Conservation (phyloP, 1,140 invertebrate species). For the Steinernema feltiae region DNA sequence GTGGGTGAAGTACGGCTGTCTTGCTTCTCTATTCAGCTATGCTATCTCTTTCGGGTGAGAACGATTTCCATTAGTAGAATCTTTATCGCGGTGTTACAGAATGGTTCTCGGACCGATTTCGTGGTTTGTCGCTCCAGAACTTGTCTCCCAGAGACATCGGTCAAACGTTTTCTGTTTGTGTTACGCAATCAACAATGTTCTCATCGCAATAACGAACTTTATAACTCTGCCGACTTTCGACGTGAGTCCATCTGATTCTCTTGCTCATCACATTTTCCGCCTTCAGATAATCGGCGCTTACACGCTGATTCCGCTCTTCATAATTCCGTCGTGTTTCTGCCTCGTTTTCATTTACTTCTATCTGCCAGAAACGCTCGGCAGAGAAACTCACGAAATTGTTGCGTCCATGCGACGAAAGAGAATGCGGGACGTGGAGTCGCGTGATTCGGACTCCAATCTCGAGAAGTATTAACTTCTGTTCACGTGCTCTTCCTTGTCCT, state of each 20-base stretch:
- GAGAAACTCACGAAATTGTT: constrained; percentile 46
- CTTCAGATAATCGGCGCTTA: constrained; percentile 43
- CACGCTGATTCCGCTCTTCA: constrained; percentile 41
- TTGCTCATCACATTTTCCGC: not conserved
- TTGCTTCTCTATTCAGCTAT: constrained; percentile 36
- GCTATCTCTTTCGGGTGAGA: constrained; percentile 41
- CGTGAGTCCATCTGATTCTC: constrained; percentile 22
- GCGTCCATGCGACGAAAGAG: constrained; percentile 24
- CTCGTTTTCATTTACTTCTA: constrained; percentile 42
- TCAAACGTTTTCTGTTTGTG: constrained; percentile 50
- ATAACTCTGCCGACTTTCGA: constrained; percentile 40
- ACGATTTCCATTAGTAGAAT: not conserved
- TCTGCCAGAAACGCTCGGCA: constrained; percentile 43
- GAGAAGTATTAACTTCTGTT: not conserved
- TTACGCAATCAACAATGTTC: constrained; percentile 47
- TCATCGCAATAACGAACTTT: constrained; percentile 47
- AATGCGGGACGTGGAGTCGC: constrained; percentile 3
- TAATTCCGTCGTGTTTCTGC: constrained; percentile 42
- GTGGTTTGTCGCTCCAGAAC: constrained; percentile 48
- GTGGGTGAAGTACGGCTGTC: constrained; percentile 40
- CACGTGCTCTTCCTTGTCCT: not conserved
- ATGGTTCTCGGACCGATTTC: constrained; percentile 46
- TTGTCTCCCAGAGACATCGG: constrained; percentile 44
- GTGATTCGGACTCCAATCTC: not conserved
- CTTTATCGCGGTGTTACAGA: constrained; percentile 25